These are phyloP conservation scores for Alectura lathami DNA, from an alignment of 2,113 vertebrate species.

Conservation along the genomic window DNA sequence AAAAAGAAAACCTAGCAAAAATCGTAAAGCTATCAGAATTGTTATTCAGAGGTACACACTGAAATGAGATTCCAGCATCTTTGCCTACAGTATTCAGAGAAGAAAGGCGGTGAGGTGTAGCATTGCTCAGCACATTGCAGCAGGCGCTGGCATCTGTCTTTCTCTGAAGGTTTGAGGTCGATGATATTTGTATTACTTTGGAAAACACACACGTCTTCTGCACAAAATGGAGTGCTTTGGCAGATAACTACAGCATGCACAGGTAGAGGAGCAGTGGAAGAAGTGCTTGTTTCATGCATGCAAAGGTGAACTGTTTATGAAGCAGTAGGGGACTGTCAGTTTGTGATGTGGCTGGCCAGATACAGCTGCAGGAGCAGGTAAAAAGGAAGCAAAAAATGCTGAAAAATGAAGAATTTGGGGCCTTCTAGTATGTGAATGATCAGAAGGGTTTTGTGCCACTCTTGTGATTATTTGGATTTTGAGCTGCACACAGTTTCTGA, in stretches of 20 bases:
- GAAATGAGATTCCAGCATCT: background rate
- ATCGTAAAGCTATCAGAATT: background rate
- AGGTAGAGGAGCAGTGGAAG: background rate
- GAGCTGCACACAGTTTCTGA: background rate
- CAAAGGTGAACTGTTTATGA: background rate
- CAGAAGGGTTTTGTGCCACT: background rate
- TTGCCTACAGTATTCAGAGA: background rate
- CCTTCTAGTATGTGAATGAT: background rate
- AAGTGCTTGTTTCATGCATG: background rate
- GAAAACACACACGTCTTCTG: background rate
- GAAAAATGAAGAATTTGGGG: background rate
- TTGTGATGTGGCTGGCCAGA: background rate
- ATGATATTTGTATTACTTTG: background rate
- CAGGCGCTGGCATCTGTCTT: background rate
- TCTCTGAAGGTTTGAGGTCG: background rate
- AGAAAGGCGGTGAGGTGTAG: background rate
- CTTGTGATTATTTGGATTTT: background rate
- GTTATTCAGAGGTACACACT: background rate
- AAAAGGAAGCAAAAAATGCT: background rate
- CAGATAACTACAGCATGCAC: background rate
- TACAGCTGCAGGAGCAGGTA: background rate
- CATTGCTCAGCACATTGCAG: fast-evolving
- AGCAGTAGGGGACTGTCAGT: background rate
- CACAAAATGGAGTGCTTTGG: background rate
- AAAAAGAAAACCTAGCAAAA: background rate